These are phyloP conservation scores for Acanthosepion pharaonis DNA, from an alignment of 2,888 invertebrate species.

Conservation along the genomic window DNA sequence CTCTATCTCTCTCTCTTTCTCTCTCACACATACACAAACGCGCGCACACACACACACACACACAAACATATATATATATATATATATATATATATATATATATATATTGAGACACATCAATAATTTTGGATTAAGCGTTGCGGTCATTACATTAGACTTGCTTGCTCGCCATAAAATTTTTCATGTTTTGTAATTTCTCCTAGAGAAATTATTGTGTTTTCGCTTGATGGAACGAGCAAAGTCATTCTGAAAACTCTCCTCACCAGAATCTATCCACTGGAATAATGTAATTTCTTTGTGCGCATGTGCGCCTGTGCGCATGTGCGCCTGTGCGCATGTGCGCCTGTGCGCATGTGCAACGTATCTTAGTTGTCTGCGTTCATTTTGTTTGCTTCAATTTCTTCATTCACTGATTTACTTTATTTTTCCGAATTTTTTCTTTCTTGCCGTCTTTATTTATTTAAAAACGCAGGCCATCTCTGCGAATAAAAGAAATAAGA, in stretches of 20 bases:
- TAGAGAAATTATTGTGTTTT: background rate
- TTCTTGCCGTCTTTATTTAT: background rate
- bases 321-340: background rate
- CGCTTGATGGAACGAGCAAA: background rate
- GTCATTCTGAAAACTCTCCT: background rate
- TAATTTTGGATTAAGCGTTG: constrained; percentile 7
- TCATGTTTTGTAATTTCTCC: background rate
- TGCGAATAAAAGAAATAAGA: background rate
- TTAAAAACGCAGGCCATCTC: background rate
- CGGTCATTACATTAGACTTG: background rate
- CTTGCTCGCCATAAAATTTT: background rate
- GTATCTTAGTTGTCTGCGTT: background rate
- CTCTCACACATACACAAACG: background rate
- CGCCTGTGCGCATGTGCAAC: background rate
- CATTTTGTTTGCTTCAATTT: background rate
- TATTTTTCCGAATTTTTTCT: background rate
- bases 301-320: no score
- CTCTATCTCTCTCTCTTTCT: background rate
- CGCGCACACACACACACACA: background rate
- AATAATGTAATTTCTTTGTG: background rate
- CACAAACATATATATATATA: fast-evolving
- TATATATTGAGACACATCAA: background rate
- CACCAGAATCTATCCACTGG: background rate
- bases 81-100: background rate
- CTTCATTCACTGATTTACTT: background rate